Evolutionary conservation across 2,797 vertebrate genomes (phyloP).

Genomic region (Aselliscus stoliczkanus): DNA sequence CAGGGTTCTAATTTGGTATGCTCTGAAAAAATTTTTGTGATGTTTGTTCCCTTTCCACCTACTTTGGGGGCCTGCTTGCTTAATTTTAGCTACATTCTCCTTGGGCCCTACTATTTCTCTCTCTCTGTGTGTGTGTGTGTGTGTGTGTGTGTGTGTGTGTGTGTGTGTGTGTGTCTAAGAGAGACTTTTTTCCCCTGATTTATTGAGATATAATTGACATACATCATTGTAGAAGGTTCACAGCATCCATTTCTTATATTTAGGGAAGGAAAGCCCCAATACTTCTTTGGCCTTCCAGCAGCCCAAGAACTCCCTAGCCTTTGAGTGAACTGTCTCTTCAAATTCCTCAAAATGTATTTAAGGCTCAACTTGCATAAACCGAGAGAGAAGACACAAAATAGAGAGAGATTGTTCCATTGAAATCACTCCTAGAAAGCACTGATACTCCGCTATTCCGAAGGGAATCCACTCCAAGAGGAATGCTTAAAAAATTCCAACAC

Average conservation of each 20-base stretch:
- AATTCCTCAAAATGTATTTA: not conserved
- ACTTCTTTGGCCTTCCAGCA: not conserved
- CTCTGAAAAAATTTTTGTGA: not conserved
- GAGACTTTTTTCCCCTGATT: not conserved
- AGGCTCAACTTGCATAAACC: not conserved
- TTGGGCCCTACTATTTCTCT: not conserved
- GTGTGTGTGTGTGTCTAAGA: no score
- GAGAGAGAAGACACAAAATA: not conserved
- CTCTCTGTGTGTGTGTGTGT: no score
- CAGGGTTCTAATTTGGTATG: not conserved
- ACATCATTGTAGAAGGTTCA: not conserved
- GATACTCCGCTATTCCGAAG: not conserved
- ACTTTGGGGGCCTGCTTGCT: not conserved
- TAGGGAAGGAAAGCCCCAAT: not conserved
- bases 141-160: no score
- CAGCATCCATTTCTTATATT: not conserved
- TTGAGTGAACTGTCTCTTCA: not conserved
- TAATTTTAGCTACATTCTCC: rapidly evolving
- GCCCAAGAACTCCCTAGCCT: not conserved
- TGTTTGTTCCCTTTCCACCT: no score
- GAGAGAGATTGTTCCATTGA: not conserved
- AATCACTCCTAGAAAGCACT: not conserved
- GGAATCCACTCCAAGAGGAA: not conserved
- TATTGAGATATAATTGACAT: not conserved
- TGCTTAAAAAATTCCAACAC: no score